Base-by-base conservation (phyloP, 1,140 invertebrate species). In the Drosophila pandora region DNA sequence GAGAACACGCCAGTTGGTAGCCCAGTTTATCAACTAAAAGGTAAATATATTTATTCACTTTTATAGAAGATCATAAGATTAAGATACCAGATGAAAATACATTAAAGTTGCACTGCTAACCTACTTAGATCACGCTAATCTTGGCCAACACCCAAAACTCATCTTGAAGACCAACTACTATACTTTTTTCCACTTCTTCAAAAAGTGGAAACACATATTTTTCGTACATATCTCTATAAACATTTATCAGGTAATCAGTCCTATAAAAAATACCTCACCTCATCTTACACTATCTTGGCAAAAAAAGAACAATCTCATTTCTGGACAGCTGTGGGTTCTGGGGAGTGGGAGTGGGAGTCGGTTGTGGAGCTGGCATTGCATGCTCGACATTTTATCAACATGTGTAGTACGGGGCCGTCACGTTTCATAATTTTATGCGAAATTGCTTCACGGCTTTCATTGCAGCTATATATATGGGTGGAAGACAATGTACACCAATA, bases 1-100 rank as follows among this genome's bases (percentile, higher is more conserved):
- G 96, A 97, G 90, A 94, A 96, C 68, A 96, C 96, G 2, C 93
- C 93, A 41, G 95, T 96, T 7, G 96, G 96, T 21, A 94, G 95
- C 32, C 94, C 95, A 0, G 95, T 97, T 21, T 96, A 96, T 91
- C 95, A 94, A 61, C 93, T 95, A 4, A 94, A 94, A 92, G 95
- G 17, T 17, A 17, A 17, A 17, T 17, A 17, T 17, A 17, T 17
- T 17, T 17, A 17, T 17, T 17, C 17, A 17, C 1, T 17, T 17
- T 17, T 0, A 17, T 17, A 17, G 17, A 17, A 17, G 17, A 17
- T 17, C 17, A n/a, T n/a, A 0, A 17, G 17, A 17, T 17, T 17
- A 17, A 17, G 17, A 17, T 17, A 17, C 17, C 17, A 17, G 17
- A 17, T 17, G 17, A 17, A 17, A 28, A 13, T 25, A 2, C 23